These are phyloP conservation scores for Galleria mellonella DNA, from an alignment of 1,140 invertebrate genomes.

Conservation along the genomic window DNA sequence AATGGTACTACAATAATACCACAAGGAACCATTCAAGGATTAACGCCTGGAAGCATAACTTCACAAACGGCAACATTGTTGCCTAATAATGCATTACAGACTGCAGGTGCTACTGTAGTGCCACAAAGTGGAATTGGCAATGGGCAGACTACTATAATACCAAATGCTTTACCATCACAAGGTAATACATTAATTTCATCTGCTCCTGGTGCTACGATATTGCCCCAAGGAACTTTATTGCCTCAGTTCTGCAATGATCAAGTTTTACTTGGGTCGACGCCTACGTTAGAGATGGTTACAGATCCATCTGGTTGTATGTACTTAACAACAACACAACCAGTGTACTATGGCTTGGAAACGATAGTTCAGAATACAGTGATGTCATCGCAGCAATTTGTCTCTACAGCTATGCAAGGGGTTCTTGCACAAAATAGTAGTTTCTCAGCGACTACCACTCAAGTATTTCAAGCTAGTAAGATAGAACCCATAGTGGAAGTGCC, in stretches of 20 bases:
- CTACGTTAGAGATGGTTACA: constrained; percentile 81
- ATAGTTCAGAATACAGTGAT: constrained; percentile 90
- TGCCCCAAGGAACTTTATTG: constrained; percentile 79
- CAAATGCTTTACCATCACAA: constrained; percentile 62
- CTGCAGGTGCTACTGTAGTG: constrained; percentile 59
- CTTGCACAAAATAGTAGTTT: constrained; percentile 85
- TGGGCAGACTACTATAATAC: constrained; percentile 67
- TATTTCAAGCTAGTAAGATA: constrained; percentile 87
- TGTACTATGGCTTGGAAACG: constrained; percentile 87
- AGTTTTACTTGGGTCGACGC: constrained; percentile 79
- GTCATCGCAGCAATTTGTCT: constrained; percentile 88
- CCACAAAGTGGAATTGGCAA: constrained; percentile 65
- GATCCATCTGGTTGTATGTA: constrained; percentile 81
- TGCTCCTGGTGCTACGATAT: constrained; percentile 58
- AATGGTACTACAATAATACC: constrained; percentile 69
- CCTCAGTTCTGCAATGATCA: constrained; percentile 79
- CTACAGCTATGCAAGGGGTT: constrained; percentile 84
- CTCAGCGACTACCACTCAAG: constrained; percentile 86
- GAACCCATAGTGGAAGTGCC: constrained; percentile 85
- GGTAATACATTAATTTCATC: constrained; percentile 65
- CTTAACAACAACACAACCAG: constrained; percentile 79
- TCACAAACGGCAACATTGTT: constrained; percentile 61
- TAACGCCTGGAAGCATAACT: constrained; percentile 56
- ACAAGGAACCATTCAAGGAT: constrained; percentile 66
- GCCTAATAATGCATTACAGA: constrained; percentile 60